Conservation (phyloP, 2,113 vertebrate genomes). For the Cromileptes altivelis region DNA sequence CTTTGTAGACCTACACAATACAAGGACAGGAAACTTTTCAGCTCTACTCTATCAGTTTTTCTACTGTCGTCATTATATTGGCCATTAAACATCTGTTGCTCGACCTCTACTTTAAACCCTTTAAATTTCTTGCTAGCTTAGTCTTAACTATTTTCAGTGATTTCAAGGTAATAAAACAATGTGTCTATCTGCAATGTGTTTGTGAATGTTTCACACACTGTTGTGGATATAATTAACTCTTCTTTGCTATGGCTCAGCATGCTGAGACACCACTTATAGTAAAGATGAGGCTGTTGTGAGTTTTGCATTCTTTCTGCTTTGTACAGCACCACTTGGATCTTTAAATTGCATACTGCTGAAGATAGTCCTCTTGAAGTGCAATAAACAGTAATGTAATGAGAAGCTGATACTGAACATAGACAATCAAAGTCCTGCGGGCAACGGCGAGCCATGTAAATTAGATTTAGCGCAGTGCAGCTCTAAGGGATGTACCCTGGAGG, state of each 20-base stretch:
- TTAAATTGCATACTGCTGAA: not conserved
- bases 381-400: conserved; percentile 39
- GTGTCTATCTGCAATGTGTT: not conserved
- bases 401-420: conserved; percentile 22
- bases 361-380: conserved; percentile 3
- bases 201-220: not conserved
- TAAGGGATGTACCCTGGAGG: conserved; percentile 3
- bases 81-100: too few species aligned
- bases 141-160: not conserved
- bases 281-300: not conserved
- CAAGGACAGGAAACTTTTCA: too few species aligned
- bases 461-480: conserved; percentile 30
- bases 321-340: conserved; percentile 17
- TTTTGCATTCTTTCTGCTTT: not conserved
- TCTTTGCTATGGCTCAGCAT: not conserved
- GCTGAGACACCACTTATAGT: conserved; percentile 3
- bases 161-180: not conserved
- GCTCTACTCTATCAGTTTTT: too few species aligned
- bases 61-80: too few species aligned
- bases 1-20: too few species aligned
- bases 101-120: too few species aligned
- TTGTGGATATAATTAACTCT: not conserved
- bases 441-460: conserved; percentile 35
- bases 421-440: conserved; percentile 31
- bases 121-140: not conserved